Evolutionary conservation across 2,888 invertebrate species (phyloP).

Genomic region (Smittia sp.): DNA sequence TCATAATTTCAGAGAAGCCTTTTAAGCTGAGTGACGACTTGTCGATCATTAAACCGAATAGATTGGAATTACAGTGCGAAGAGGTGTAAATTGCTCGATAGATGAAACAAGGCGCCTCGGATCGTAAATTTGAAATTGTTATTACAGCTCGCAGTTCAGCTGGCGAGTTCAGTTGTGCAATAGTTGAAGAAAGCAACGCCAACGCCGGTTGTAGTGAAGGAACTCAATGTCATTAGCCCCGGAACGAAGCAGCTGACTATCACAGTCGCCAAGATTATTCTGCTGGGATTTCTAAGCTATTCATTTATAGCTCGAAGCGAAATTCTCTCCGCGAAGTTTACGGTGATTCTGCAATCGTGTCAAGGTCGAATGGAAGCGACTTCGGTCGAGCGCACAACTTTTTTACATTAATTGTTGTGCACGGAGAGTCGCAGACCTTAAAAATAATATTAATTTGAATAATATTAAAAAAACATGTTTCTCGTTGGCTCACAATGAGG

Average conservation of each 20-base stretch:
- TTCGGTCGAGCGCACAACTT: constrained; percentile 12
- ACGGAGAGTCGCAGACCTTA: neutral
- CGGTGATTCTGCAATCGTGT: constrained; percentile 4
- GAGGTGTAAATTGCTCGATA: too few species aligned
- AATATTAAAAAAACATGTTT: neutral
- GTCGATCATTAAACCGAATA: too few species aligned
- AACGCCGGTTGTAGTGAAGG: too few species aligned
- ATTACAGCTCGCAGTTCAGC: too few species aligned
- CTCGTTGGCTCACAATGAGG: neutral
- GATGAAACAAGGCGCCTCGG: too few species aligned
- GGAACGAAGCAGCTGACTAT: neutral
- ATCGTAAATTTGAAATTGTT: too few species aligned
- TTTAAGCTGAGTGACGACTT: too few species aligned
- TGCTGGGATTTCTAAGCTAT: neutral
- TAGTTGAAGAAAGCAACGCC: too few species aligned
- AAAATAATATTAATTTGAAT: constrained; percentile 10
- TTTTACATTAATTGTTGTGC: constrained; percentile 2
- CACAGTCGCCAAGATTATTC: neutral
- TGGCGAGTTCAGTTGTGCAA: too few species aligned
- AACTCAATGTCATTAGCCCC: neutral
- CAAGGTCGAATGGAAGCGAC: constrained; percentile 19
- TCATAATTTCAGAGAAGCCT: too few species aligned
- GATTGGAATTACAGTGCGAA: too few species aligned
- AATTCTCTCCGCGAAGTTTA: constrained; percentile 1
- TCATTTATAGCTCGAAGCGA: neutral